These are phyloP conservation scores for Ginglymostoma cirratum DNA, from an alignment of 2,113 vertebrate genomes.

Conservation along the genomic window DNA sequence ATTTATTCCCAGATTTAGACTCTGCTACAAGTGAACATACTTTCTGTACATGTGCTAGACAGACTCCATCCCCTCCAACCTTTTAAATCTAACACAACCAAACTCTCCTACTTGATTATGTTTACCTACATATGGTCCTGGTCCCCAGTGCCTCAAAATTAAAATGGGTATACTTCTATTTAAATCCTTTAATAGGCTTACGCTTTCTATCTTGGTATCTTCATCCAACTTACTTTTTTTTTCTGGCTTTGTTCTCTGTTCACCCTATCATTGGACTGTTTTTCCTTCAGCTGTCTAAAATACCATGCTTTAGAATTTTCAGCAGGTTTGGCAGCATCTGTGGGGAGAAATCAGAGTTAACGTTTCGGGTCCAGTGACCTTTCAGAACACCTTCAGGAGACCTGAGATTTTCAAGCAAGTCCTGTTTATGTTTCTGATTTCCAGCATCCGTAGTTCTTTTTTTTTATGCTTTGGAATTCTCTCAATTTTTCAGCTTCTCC, in stretches of 20 bases:
- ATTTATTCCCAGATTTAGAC: not conserved
- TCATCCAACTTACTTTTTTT: not conserved
- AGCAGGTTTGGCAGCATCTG: no score
- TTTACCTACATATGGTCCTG: not conserved
- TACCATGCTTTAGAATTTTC: no score
- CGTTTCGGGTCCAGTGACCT: no score
- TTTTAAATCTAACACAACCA: not conserved
- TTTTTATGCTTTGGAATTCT: not conserved
- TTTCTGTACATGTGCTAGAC: not conserved
- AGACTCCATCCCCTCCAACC: not conserved
- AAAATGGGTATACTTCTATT: not conserved
- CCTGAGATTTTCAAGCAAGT: no score
- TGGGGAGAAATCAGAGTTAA: no score
- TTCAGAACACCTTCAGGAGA: no score
- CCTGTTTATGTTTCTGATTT: no score
- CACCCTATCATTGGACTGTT: not conserved
- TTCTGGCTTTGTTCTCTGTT: not conserved
- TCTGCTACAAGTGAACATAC: not conserved
- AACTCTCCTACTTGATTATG: not conserved
- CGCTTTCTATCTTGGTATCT: not conserved
- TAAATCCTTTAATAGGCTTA: not conserved
- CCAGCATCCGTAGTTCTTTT: no score
- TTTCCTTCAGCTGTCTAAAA: not conserved
- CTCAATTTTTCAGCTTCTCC: not conserved
- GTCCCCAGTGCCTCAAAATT: not conserved